phyloP scores from a whole-genome alignment of 35 echinoderm and acorn worm species.

The Patiria miniata region DNA sequence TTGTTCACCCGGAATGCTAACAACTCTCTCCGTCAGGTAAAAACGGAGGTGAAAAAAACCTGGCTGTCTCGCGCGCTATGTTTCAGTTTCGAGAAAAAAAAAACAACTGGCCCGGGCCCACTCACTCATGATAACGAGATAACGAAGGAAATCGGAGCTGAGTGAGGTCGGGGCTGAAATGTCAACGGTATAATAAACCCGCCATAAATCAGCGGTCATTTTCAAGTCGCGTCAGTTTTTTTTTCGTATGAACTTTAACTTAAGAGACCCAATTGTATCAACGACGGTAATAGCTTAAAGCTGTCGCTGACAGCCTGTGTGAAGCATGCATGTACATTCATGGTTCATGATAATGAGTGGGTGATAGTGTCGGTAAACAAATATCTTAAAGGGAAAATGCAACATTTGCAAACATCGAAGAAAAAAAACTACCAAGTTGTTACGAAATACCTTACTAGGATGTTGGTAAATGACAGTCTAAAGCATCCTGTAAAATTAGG shows the following conservation, averaged over 20 bases:
- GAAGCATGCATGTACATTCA: too few relatives aligned
- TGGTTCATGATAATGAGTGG: too few relatives aligned
- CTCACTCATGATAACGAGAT: constrained; percentile 30
- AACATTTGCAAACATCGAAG: too few relatives aligned
- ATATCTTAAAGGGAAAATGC: too few relatives aligned
- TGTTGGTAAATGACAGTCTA: too few relatives aligned
- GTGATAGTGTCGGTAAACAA: too few relatives aligned
- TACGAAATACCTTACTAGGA: too few relatives aligned
- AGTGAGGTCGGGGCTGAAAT: not conserved
- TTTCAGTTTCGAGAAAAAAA: not conserved
- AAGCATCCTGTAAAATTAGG: too few relatives aligned
- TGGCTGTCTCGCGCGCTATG: not conserved
- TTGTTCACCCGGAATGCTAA: constrained; percentile 13
- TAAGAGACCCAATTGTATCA: not conserved
- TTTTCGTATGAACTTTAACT: not conserved
- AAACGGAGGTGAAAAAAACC: too few relatives aligned
- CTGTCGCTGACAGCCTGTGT: not conserved
- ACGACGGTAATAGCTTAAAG: not conserved
- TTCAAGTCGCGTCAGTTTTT: not conserved
- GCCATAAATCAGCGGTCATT: not conserved
- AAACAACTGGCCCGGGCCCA: not conserved
- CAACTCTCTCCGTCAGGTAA: not conserved
- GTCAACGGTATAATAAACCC: not conserved
- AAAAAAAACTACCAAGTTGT: too few relatives aligned
- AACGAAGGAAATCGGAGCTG: not conserved